A percentile compares a stretch with the other conserved stretches of the same genome.
These are phyloP conservation scores for Himalopsyche anomala DNA, from an alignment of 2,888 invertebrate species.

Conservation along the genomic window DNA sequence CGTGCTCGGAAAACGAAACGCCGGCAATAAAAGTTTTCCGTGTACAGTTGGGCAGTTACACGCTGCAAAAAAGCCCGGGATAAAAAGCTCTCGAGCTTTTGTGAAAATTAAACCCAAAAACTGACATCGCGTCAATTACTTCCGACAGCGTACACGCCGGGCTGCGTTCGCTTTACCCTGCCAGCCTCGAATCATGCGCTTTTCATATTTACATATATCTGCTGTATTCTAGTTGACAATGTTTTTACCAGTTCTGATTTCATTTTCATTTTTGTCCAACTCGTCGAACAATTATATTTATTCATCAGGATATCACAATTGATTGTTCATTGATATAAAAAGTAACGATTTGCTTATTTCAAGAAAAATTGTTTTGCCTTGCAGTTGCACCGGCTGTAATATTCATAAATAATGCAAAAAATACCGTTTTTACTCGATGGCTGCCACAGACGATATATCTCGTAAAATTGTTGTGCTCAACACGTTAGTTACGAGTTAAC, in stretches of 20 bases:
- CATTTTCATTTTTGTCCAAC: too few species aligned
- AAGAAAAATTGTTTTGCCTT: too few species aligned
- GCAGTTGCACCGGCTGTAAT: too few species aligned
- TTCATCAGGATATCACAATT: too few species aligned
- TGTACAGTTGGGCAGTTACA: conserved; percentile 44
- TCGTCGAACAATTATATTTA: too few species aligned
- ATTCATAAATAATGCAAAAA: too few species aligned
- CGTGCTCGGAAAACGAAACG: conserved; percentile 51
- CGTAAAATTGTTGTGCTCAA: too few species aligned
- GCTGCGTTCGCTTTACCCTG: neutral
- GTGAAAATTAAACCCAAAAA: conserved; percentile 50
- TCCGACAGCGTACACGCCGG: neutral
- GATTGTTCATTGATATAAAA: too few species aligned
- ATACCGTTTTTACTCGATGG: too few species aligned
- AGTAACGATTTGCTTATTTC: too few species aligned
- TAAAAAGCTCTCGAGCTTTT: conserved; percentile 43
- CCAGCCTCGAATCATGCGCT: neutral
- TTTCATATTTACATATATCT: neutral
- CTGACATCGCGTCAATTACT: conserved; percentile 51
- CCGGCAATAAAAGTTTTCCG: conserved; percentile 54
- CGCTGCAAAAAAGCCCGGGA: conserved; percentile 47
- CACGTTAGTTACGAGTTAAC: too few species aligned
- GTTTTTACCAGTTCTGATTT: conserved; percentile 19
- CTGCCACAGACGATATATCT: too few species aligned
- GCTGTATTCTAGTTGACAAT: neutral